Evolutionary conservation across 2,113 vertebrate genomes (phyloP), one percentile per base, ranked within the genome.

Genomic region (Hippocampus guttulatus): DNA sequence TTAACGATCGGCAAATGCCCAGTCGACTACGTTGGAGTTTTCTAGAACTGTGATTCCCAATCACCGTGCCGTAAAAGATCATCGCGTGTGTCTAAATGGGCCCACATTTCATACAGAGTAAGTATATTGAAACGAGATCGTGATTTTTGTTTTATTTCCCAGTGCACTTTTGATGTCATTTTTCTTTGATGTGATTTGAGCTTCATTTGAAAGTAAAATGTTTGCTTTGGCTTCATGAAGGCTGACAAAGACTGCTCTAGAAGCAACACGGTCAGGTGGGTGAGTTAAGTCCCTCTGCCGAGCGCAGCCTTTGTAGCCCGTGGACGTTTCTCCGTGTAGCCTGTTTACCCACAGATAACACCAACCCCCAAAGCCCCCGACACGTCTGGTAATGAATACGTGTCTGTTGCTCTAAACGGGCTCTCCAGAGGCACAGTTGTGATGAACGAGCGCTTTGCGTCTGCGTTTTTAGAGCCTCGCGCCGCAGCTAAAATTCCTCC

Each of bases 351-450:
- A 47, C 60, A 47, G 47, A 64, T 40, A 47, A 63, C 68, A 71
- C 30, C 73, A 77, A 68, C 80, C 84, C 76, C 84, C 65, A 75
- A 81, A 82, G 80, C 52, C 47, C 73, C 33, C 33, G 79, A 77
- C 76, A 61, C 80, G 71, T 86, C 71, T 76, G 69, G 62, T 86
- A 79, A 85, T 85, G 81, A 87, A 86, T 81, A 83, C 78, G 73
- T 77, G 74, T 83, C 62, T 77, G 84, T 78, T 79, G 81, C 75
- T 69, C 57, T 84, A 82, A 87, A 84, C 52, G 14, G 75, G 2
- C 51, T 79, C 83, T 76, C 80, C 61, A 27, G 81, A 75, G 81
- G 73, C 73, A 57, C 62, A 4, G 68, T 43, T 69, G 71, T 77
- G 76, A 74, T 84, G 76, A 84, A 83, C 71, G 66, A 81, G 63